A percentile compares a stretch with the other conserved stretches of the same genome.
Conservation (phyloP, 2,888 invertebrate genomes). For the Drosophila colorata region DNA sequence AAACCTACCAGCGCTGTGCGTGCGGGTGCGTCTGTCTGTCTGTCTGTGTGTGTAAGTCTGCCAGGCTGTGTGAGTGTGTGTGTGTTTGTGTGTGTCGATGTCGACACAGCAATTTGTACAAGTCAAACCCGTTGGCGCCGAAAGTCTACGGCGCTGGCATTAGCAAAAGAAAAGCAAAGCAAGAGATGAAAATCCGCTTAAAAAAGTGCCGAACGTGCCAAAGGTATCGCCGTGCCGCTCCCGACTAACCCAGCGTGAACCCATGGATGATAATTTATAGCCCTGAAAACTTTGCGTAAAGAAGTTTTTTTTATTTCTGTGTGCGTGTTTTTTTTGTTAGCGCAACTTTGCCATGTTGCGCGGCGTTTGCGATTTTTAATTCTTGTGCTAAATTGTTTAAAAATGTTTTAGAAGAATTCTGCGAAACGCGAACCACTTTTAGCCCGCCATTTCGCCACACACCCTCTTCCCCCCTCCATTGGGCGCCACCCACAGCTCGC, state of each 20-base stretch:
- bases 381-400: conserved; percentile 80
- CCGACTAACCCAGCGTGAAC: not conserved
- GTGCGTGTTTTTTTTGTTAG: conserved; percentile 19
- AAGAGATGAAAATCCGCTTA: conserved; percentile 73
- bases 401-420: conserved; percentile 80
- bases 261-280: conserved; percentile 81
- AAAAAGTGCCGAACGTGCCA: conserved; percentile 75
- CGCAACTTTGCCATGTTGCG: conserved; percentile 69
- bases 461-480: not conserved
- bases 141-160: conserved; percentile 79
- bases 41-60: conserved; percentile 15
- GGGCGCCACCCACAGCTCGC: not conserved
- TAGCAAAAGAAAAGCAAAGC: conserved; percentile 42
- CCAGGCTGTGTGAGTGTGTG: conserved; percentile 21
- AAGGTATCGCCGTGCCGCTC: conserved; percentile 59
- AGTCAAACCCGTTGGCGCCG: conserved; percentile 84
- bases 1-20: conserved; percentile 49
- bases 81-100: conserved; percentile 31
- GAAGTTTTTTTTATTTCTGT: conserved; percentile 46
- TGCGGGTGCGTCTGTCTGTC: conserved; percentile 65
- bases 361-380: conserved; percentile 81
- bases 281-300: conserved; percentile 78
- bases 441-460: not conserved
- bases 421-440: conserved; percentile 61
- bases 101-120: conserved; percentile 82